Evolutionary conservation across 2,113 vertebrate species (phyloP).

Genomic region (Paratilapia polleni): DNA sequence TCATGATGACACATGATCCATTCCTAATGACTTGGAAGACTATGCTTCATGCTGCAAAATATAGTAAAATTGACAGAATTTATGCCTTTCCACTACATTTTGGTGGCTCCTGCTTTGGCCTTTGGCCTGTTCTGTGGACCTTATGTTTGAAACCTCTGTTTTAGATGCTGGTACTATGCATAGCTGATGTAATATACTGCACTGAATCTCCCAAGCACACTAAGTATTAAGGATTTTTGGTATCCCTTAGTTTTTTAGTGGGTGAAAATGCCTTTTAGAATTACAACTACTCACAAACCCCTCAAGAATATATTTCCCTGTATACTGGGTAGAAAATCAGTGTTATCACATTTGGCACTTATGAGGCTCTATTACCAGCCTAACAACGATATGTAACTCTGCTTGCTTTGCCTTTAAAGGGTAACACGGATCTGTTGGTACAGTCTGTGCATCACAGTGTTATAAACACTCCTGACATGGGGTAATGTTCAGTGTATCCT

Average conservation of each 20-base stretch:
- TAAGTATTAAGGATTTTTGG: background rate
- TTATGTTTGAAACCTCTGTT: background rate
- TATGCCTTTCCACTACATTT: background rate
- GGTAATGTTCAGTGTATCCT: conserved; percentile 61
- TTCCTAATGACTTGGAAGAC: background rate
- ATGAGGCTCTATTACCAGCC: conserved; percentile 16
- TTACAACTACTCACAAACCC: background rate
- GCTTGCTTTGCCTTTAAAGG: conserved; percentile 73
- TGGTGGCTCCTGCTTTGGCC: background rate
- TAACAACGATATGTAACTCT: conserved; percentile 20
- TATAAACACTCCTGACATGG: conserved; percentile 73
- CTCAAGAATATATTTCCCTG: background rate
- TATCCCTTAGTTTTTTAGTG: background rate
- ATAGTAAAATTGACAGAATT: background rate
- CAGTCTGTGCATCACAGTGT: conserved; percentile 43
- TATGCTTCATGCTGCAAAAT: background rate
- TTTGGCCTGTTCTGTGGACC: background rate
- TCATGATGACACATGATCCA: background rate
- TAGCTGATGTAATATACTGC: background rate
- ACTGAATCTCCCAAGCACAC: background rate
- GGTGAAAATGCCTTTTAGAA: background rate
- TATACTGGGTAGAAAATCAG: background rate
- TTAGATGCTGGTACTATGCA: background rate
- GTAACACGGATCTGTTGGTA: conserved; percentile 47
- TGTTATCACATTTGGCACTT: background rate